These are phyloP conservation scores for Ophioninae sp. DNA, from an alignment of 2,888 invertebrate species.

Conservation along the genomic window DNA sequence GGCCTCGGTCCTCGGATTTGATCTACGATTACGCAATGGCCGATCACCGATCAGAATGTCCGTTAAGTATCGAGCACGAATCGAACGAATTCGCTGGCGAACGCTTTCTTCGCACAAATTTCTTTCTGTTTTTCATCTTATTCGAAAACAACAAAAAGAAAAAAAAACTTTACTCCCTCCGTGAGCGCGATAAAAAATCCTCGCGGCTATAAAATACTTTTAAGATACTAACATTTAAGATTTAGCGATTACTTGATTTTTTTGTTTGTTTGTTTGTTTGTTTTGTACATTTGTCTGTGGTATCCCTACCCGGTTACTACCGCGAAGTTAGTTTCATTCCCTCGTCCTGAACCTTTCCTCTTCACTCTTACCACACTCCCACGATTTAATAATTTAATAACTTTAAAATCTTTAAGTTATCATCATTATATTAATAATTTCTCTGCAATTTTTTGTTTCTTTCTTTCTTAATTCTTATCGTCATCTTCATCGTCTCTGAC, in stretches of 20 bases:
- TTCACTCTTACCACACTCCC: constrained; percentile 46
- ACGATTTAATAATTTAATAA: constrained; percentile 78
- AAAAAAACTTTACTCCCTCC: constrained; percentile 37
- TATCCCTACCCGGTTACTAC: constrained; percentile 65
- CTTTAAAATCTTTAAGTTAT: constrained; percentile 78
- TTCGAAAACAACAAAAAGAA: constrained; percentile 28
- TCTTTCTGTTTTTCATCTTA: constrained; percentile 57
- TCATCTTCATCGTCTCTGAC: constrained; percentile 23
- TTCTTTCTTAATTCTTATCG: constrained; percentile 35
- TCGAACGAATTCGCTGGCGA: constrained; percentile 20
- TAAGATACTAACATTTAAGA: constrained; percentile 79
- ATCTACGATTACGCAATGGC: background rate
- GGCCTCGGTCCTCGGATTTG: background rate
- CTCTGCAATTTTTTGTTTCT: constrained; percentile 68
- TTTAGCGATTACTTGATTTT: constrained; percentile 76
- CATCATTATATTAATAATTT: constrained; percentile 79
- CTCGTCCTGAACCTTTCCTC: constrained; percentile 30
- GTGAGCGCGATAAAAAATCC: constrained; percentile 12
- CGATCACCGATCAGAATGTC: background rate
- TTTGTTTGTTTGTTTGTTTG: constrained; percentile 12
- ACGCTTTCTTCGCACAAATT: constrained; percentile 10
- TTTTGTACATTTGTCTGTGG: constrained; percentile 79
- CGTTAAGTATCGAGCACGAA: constrained; percentile 16
- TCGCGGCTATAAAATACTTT: constrained; percentile 73
- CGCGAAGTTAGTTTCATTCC: constrained; percentile 53